A percentile compares a stretch with the other conserved stretches of the same genome.
phyloP scores from a whole-genome alignment of 1,140 invertebrate species.

The Eumaeus atala region DNA sequence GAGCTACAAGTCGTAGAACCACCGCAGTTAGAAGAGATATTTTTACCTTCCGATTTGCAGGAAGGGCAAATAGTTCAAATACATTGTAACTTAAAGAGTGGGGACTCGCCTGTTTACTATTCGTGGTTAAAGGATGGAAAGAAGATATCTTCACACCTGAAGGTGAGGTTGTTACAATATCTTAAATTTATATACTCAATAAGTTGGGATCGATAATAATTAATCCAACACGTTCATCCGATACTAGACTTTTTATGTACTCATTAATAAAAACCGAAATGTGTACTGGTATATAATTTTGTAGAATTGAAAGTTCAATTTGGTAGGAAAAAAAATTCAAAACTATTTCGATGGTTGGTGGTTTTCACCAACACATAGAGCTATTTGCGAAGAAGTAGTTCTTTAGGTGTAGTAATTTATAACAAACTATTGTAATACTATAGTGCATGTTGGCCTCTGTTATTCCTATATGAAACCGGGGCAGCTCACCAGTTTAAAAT shows the following conservation, averaged over 20 bases:
- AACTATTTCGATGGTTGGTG: too few relatives aligned
- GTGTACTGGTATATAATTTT: too few relatives aligned
- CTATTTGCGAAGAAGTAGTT: too few relatives aligned
- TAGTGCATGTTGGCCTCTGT: not conserved
- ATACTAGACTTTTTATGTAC: too few relatives aligned
- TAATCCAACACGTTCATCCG: too few relatives aligned
- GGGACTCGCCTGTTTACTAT: slow-evolving; percentile 91
- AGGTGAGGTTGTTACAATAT: slow-evolving; percentile 65
- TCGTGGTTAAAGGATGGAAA: slow-evolving; percentile 91
- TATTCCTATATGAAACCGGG: not conserved
- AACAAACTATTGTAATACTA: not conserved
- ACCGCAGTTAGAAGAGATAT: slow-evolving; percentile 78
- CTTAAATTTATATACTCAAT: too few relatives aligned
- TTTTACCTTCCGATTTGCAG: slow-evolving; percentile 78
- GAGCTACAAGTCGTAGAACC: slow-evolving; percentile 83
- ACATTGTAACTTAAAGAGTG: slow-evolving; percentile 91
- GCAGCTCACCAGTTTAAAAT: too few relatives aligned
- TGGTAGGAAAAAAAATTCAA: too few relatives aligned
- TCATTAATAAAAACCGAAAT: too few relatives aligned
- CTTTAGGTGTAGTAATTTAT: slow-evolving; percentile 12
- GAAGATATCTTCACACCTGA: slow-evolving; percentile 79
- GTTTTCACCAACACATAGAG: too few relatives aligned
- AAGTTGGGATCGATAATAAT: too few relatives aligned
- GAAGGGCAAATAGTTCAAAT: slow-evolving; percentile 92
- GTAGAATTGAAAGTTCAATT: too few relatives aligned